phyloP scores from a whole-genome alignment of 1,140 invertebrate species.

The Zaprionus tsacasi region DNA sequence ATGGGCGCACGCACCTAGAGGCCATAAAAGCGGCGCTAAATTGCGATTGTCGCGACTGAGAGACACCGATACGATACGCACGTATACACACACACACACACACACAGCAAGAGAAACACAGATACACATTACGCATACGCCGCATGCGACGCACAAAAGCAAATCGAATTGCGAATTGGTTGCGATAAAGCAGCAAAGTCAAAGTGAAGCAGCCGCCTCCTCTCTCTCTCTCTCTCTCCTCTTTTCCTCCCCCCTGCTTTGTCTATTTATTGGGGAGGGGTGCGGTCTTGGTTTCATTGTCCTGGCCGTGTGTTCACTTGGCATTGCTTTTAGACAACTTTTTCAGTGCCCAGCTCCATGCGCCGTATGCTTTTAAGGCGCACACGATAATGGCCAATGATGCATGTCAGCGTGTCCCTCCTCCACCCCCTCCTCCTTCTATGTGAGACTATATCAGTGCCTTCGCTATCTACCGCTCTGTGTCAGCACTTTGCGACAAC shows the following conservation, averaged over 20 bases:
- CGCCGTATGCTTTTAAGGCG: slow-evolving; percentile 68
- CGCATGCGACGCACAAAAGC: slow-evolving; percentile 61
- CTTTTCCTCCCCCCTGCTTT: slow-evolving; percentile 31
- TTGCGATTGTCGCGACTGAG: slow-evolving; percentile 75
- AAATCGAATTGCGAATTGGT: slow-evolving; percentile 75
- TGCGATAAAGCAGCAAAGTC: slow-evolving; percentile 55
- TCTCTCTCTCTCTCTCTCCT: not conserved
- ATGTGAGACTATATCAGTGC: slow-evolving; percentile 22
- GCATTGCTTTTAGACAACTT: slow-evolving; percentile 67
- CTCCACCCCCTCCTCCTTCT: not conserved
- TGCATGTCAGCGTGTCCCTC: slow-evolving; percentile 53
- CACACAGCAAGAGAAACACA: slow-evolving; percentile 1
- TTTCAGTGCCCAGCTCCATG: slow-evolving; percentile 47
- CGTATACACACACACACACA: slow-evolving; percentile 39
- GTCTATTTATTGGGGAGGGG: slow-evolving; percentile 50
- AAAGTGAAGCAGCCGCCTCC: slow-evolving; percentile 24
- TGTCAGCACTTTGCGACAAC: slow-evolving; percentile 72
- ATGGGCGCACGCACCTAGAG: slow-evolving; percentile 27
- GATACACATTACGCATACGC: slow-evolving; percentile 53
- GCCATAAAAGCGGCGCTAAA: slow-evolving; percentile 75
- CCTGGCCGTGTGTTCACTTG: slow-evolving; percentile 26
- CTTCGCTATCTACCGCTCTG: slow-evolving; percentile 38
- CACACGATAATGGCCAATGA: slow-evolving; percentile 77
- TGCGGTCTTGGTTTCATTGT: slow-evolving; percentile 36
- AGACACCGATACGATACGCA: slow-evolving; percentile 37